Evolutionary conservation across 53 echinoderm and acorn worm genomes (phyloP).

Genomic region (Holothuria leucospilota): DNA sequence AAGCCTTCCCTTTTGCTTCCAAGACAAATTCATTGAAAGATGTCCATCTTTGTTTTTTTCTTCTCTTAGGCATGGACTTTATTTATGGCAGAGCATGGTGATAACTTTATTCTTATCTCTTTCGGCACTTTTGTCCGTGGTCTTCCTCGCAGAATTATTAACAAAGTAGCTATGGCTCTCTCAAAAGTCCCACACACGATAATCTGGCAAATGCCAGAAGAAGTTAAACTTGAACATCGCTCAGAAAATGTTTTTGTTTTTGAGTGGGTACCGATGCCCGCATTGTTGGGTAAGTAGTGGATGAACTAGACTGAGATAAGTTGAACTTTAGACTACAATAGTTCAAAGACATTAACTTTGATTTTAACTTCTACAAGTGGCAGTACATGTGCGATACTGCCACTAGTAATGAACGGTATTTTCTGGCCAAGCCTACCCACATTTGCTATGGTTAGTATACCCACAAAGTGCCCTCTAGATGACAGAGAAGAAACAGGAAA

Average conservation of each 20-base stretch:
- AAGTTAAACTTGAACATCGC: neutral
- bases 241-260: neutral
- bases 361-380: too few species aligned
- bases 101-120: neutral
- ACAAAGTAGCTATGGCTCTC: neutral
- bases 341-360: too few species aligned
- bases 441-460: too few species aligned
- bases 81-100: neutral
- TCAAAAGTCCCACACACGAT: constrained; percentile 4
- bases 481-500: too few species aligned
- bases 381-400: too few species aligned
- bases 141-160: neutral
- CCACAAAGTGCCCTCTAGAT: too few species aligned
- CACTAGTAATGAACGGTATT: too few species aligned
- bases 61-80: neutral
- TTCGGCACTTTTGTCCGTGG: constrained; percentile 12
- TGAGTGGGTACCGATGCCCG: constrained; percentile 1
- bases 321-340: too few species aligned
- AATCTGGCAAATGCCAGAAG: constrained; percentile 7
- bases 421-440: too few species aligned
- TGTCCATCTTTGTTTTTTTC: too few species aligned
- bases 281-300: neutral
- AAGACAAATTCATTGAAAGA: too few species aligned
- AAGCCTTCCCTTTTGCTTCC: too few species aligned
- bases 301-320: neutral